phyloP scores from a whole-genome alignment of 2,888 invertebrate species.

The Lasioglossum malachurum region DNA sequence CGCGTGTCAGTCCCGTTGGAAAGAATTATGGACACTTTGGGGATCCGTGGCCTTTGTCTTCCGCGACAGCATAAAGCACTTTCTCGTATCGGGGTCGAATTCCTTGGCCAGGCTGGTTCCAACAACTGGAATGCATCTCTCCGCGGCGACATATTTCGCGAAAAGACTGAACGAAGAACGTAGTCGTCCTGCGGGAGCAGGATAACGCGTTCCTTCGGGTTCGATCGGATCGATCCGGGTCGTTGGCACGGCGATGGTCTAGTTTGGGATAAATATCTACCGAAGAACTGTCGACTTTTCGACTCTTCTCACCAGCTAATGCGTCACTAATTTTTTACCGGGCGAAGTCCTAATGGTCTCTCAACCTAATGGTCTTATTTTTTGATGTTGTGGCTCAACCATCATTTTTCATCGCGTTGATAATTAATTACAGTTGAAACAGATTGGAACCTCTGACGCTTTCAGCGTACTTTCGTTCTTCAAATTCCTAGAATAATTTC shows the following conservation, averaged over 20 bases:
- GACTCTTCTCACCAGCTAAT: neutral
- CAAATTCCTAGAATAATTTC: neutral
- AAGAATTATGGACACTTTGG: conserved; percentile 47
- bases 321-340: neutral
- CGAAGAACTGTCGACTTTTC: neutral
- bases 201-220: conserved; percentile 28
- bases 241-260: conserved; percentile 36
- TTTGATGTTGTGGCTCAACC: neutral
- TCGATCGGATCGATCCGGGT: conserved; percentile 54
- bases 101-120: conserved; percentile 12
- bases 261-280: neutral
- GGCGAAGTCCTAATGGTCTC: neutral
- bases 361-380: neutral
- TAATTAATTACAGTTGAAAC: neutral
- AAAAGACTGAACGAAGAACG: conserved; percentile 43
- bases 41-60: conserved; percentile 39
- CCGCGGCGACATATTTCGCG: conserved; percentile 51
- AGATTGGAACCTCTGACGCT: neutral
- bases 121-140: conserved; percentile 19
- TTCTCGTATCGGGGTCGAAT: conserved; percentile 51
- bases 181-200: conserved; percentile 50
- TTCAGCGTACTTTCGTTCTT: neutral
- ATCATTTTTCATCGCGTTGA: neutral
- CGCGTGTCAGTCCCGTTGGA: conserved; percentile 6
- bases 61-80: conserved; percentile 51